Conservation (phyloP, 2,113 vertebrate genomes). For the Rhynchopsitta pachyrhyncha region DNA sequence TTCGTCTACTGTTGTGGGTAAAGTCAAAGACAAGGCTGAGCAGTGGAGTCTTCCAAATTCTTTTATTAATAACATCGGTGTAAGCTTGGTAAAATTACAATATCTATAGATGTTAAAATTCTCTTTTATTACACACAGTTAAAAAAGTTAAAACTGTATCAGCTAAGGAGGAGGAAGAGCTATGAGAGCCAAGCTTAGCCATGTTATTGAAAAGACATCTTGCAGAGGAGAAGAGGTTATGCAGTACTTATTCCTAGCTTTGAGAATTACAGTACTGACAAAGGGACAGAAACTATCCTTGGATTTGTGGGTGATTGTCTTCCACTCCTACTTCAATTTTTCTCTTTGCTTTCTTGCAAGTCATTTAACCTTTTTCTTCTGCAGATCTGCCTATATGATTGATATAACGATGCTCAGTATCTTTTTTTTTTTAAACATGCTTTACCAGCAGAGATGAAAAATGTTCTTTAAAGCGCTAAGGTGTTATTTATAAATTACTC, state of each 20-base stretch:
- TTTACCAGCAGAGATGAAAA: background rate
- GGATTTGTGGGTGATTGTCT: background rate
- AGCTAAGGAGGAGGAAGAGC: background rate
- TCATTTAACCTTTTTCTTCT: background rate
- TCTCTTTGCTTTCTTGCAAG: background rate
- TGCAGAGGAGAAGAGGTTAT: background rate
- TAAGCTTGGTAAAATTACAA: background rate
- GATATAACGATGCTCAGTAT: background rate
- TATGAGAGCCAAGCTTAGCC: background rate
- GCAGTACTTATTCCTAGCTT: background rate
- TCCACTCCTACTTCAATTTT: background rate
- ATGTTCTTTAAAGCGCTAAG: background rate
- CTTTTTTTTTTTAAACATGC: background rate
- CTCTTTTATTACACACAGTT: background rate
- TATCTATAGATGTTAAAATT: background rate
- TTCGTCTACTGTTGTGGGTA: background rate
- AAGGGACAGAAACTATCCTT: background rate
- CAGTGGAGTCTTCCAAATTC: background rate
- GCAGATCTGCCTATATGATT: background rate
- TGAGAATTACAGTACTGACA: background rate
- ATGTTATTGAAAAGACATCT: background rate
- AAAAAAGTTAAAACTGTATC: background rate
- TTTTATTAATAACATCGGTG: background rate
- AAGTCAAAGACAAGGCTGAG: background rate
- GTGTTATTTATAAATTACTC: background rate